phyloP scores from a whole-genome alignment of 23 tunicate genomes.

The Phallusia fumigata region DNA sequence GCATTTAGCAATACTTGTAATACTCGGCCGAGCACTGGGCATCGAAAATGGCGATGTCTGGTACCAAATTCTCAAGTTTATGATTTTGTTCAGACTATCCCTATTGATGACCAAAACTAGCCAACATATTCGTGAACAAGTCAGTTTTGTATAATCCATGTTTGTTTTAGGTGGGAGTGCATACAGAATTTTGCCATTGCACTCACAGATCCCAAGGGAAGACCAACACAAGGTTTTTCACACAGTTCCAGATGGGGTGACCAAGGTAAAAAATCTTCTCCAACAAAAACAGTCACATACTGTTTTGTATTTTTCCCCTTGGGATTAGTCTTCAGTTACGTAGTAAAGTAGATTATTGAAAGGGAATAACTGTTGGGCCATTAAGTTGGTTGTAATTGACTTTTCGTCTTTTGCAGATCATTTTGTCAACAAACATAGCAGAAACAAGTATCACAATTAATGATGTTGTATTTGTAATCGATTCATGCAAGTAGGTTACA shows the following conservation, averaged over 20 bases:
- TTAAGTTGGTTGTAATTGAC: background rate
- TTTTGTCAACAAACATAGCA: conserved; percentile 92
- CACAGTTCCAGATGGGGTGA: conserved; percentile 79
- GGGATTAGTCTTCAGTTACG: no score
- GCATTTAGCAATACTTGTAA: no score
- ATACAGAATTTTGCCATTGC: conserved; percentile 79
- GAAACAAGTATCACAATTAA: conserved; percentile 95
- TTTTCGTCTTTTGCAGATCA: conserved; percentile 47
- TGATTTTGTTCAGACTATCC: no score
- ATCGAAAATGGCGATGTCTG: no score
- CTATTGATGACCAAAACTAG: no score
- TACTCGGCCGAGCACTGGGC: no score
- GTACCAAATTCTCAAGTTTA: no score
- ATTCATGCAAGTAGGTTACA: conserved; percentile 86
- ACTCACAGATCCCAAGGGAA: conserved; percentile 96
- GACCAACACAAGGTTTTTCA: conserved; percentile 92
- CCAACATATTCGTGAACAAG: no score
- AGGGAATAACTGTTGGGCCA: no score
- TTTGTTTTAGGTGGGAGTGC: conserved; percentile 52
- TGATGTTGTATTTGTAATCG: conserved; percentile 92
- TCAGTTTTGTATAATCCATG: background rate
- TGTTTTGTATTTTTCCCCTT: no score
- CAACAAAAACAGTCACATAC: no score
- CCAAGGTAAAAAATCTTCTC: conserved; percentile 40
- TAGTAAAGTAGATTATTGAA: no score